Evolutionary conservation across 92 coral and sea anemone genomes (phyloP).

Genomic region (Pocillopora grandis): DNA sequence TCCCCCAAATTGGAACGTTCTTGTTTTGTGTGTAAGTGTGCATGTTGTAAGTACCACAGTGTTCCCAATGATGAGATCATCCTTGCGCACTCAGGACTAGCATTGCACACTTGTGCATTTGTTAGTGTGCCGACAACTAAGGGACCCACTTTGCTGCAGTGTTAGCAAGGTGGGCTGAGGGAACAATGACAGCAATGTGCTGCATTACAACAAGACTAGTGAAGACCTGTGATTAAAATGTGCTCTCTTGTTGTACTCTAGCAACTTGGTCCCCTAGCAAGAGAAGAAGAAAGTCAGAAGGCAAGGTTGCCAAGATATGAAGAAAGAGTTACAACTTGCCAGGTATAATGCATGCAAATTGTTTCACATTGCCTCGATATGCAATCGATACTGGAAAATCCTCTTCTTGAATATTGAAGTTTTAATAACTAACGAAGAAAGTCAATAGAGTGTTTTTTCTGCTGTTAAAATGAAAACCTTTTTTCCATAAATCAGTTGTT

Average conservation of each 20-base stretch:
- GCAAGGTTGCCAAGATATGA: conserved; percentile 73
- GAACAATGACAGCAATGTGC: conserved; percentile 14
- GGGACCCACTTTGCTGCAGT: conserved; percentile 77
- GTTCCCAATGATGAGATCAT: conserved; percentile 89
- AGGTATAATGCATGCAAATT: conserved; percentile 31
- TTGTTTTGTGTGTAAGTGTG: not conserved
- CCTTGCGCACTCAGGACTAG: conserved; percentile 93
- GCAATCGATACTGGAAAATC: too few species aligned
- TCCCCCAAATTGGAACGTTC: too few species aligned
- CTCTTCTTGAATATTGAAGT: too few species aligned
- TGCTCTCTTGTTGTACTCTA: conserved; percentile 8
- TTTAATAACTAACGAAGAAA: too few species aligned
- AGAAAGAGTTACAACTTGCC: conserved; percentile 67
- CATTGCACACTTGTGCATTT: conserved; percentile 19
- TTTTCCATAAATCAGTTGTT: not conserved
- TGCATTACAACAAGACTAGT: not conserved
- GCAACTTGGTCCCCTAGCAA: conserved; percentile 73
- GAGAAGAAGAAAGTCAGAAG: conserved; percentile 53
- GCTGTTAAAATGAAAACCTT: not conserved
- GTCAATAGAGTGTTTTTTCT: not conserved
- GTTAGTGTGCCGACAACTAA: conserved; percentile 78
- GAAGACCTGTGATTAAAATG: too few species aligned
- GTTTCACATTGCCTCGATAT: too few species aligned
- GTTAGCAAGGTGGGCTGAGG: conserved; percentile 77
- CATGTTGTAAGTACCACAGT: not conserved